phyloP scores from a whole-genome alignment of 2,113 vertebrate species.

The Daubentonia madagascariensis region DNA sequence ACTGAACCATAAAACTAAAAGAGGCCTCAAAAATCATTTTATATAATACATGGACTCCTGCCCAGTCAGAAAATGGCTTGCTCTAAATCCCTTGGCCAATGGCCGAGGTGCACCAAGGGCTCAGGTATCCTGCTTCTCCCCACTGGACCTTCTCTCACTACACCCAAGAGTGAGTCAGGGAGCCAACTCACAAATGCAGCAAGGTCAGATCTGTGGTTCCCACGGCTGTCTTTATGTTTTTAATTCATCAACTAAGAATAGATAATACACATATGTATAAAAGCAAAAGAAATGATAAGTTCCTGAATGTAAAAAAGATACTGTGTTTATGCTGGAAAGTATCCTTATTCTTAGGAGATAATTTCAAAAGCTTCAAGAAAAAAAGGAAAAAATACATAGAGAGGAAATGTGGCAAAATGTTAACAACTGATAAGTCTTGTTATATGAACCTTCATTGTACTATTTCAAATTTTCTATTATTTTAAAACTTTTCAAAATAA shows the following conservation, averaged over 20 bases:
- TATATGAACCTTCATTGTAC: neutral
- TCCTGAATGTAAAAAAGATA: neutral
- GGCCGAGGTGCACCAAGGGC: neutral
- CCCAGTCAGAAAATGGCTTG: neutral
- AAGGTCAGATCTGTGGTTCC: neutral
- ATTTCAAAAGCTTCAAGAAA: constrained; percentile 15
- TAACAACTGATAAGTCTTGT: neutral
- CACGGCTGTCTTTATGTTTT: neutral
- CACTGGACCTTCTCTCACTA: neutral
- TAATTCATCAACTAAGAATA: neutral
- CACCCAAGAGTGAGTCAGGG: neutral
- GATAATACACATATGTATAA: neutral
- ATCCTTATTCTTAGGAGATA: neutral
- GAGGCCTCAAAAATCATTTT: neutral
- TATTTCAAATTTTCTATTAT: constrained; percentile 30
- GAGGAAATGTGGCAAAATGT: neutral
- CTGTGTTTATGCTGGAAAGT: neutral
- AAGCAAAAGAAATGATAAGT: constrained; percentile 47
- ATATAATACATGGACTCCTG: neutral
- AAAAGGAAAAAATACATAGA: neutral
- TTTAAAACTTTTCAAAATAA: neutral
- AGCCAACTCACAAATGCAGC: neutral
- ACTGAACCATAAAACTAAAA: neutral
- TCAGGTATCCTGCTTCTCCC: neutral
- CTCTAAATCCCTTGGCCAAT: neutral